Evolutionary conservation across 2,888 invertebrate genomes (phyloP).

Genomic region (Drosophila maculinotata): DNA sequence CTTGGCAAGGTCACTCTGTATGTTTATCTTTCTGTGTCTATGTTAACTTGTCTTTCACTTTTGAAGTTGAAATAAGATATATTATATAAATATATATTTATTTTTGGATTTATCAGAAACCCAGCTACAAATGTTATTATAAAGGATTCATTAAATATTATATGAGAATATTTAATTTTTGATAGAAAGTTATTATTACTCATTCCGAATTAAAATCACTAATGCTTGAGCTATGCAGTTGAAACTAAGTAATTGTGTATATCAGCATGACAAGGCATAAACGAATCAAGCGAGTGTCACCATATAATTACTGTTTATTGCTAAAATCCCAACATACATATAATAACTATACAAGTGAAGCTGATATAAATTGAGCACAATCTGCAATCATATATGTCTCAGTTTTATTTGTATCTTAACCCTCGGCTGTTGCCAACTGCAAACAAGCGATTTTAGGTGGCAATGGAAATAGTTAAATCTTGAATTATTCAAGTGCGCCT

Average conservation of each 20-base stretch:
- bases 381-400: too few species aligned
- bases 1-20: background rate
- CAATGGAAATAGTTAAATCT: conserved; percentile 26
- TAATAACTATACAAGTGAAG: background rate
- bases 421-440: conserved; percentile 1
- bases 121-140: too few species aligned
- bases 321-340: background rate
- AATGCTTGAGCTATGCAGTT: background rate
- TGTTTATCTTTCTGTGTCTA: background rate
- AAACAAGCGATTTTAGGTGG: too few species aligned
- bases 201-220: background rate
- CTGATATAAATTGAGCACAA: background rate
- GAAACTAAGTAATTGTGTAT: background rate
- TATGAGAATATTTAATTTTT: conserved; percentile 1
- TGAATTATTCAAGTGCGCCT: conserved; percentile 61
- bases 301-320: conserved; percentile 11
- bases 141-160: background rate
- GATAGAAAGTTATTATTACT: background rate
- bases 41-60: background rate
- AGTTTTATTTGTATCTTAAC: too few species aligned
- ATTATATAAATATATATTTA: too few species aligned
- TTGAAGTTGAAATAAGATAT: too few species aligned
- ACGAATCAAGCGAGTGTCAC: background rate
- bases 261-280: conserved; percentile 28
- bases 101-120: too few species aligned